Base-by-base conservation (phyloP, 2,888 invertebrate genomes). In the Pyrgus malvae region DNA sequence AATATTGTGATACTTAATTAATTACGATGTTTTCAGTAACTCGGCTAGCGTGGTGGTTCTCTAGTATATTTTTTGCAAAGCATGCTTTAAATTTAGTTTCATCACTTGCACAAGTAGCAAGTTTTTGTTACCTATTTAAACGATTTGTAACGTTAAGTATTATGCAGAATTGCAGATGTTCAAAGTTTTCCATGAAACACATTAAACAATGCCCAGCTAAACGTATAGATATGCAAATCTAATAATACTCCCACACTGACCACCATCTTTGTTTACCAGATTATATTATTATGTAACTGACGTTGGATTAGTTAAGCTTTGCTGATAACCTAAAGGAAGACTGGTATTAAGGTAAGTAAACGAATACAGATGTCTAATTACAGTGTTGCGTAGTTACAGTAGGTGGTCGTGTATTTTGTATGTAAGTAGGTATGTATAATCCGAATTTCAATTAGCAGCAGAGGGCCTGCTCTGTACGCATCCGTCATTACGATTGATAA, bases 241-340 rank as follows among this genome's bases (percentile, higher is more conserved):
- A 11, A 11, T n/a, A n/a, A 11, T 19, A 44, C 44, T 19, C 44
- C 17, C 11, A 19, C 11, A 31, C 19, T 33, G 33, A 14, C 37
- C 40, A 42, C 41, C 23, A 42, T 25, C 41, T 41, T 31, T 41
- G 50, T 50, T 33, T 50, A 38, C 33, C 4, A 23, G 50, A 50
- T 38, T 27, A 42, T 14, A 33, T n/a, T n/a, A n/a, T n/a, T n/a
- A n/a, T 6, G 16, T 17, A 9, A 17, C 8, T 42, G 41, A 50
- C 16, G 21, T 33, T 35, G 35, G 17, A 14, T 35, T 8, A 23
- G 33, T 1, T 35, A 56, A 51, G 21, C 56, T 38, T 16, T 25
- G 54, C 31, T 25, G 23, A 35, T 37, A 27, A 35, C 14, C 2
- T 11, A 25, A 35, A 42, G 56, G 60, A 57, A 60, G 58, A 25